Evolutionary conservation across 2,797 vertebrate species (phyloP).

Genomic region (Chaetodon trifasciatus): DNA sequence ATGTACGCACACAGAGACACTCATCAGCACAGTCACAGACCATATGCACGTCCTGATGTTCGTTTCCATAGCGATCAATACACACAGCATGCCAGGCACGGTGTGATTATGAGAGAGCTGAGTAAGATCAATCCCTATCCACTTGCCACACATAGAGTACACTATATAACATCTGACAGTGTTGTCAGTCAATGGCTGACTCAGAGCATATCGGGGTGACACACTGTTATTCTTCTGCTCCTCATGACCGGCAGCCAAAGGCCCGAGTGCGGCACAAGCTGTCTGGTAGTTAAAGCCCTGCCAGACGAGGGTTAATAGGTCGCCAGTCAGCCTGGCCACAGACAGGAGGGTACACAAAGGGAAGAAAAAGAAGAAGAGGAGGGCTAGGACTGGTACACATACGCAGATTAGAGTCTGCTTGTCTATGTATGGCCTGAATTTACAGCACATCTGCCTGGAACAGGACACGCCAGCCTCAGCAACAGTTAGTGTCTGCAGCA

Average conservation of each 20-base stretch:
- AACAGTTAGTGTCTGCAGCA: conserved; percentile 37
- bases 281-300: conserved; percentile 36
- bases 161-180: conserved; percentile 40
- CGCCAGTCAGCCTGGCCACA: conserved; percentile 31
- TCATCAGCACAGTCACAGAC: conserved; percentile 47
- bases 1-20: conserved; percentile 16
- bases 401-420: conserved; percentile 38
- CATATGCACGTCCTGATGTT: conserved; percentile 41
- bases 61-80: conserved; percentile 58
- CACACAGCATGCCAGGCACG: conserved; percentile 20
- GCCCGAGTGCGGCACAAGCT: conserved; percentile 12
- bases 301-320: conserved; percentile 38
- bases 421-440: conserved; percentile 40
- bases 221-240: conserved; percentile 42
- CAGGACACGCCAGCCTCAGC: conserved; percentile 25
- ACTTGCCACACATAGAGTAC: conserved; percentile 30
- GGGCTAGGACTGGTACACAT: conserved; percentile 11
- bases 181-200: conserved; percentile 48
- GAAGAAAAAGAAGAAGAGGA: conserved; percentile 7
- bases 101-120: conserved; percentile 54
- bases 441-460: conserved; percentile 58
- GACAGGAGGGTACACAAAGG: conserved; percentile 5
- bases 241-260: conserved; percentile 30
- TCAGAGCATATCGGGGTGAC: conserved; percentile 38
- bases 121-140: conserved; percentile 62